Percentiles rank a stretch among this genome's conserved stretches.
phyloP scores from a whole-genome alignment of 1,140 invertebrate genomes.

The Harlomillsia oculata region DNA sequence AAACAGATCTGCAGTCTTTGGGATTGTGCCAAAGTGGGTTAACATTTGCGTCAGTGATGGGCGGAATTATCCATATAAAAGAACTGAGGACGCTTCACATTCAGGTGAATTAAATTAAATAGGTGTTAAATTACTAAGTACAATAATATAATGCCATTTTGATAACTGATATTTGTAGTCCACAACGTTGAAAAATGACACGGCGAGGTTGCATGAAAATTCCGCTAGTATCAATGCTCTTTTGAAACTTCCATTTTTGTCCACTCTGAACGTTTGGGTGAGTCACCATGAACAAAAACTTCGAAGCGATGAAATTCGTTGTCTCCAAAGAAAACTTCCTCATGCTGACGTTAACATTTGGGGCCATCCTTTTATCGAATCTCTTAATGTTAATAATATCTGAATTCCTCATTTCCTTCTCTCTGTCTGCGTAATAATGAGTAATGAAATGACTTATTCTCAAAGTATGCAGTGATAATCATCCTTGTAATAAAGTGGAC shows the following conservation, averaged over 20 bases:
- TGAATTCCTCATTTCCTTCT: too few relatives aligned
- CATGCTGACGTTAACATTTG: background rate
- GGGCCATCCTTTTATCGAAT: too few relatives aligned
- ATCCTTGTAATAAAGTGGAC: too few relatives aligned
- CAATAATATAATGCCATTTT: background rate
- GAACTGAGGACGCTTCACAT: constrained; percentile 4
- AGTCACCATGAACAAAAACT: constrained; percentile 7
- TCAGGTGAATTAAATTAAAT: constrained; percentile 5
- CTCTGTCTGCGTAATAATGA: too few relatives aligned
- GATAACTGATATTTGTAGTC: background rate
- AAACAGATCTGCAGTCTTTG: constrained; percentile 10
- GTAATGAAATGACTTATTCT: too few relatives aligned
- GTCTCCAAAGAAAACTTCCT: background rate
- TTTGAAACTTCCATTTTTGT: background rate
- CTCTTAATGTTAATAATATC: too few relatives aligned
- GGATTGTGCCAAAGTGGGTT: constrained; percentile 17
- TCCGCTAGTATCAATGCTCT: background rate
- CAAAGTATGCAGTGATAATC: too few relatives aligned
- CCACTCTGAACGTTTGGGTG: constrained; percentile 1
- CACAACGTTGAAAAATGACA: background rate
- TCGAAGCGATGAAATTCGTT: background rate
- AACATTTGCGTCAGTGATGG: constrained; percentile 11
- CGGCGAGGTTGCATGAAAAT: background rate
- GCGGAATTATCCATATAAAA: constrained; percentile 1
- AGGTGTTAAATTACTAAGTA: background rate